Conservation (phyloP, 2,888 invertebrate species). For the Quadroppia sp. region DNA sequence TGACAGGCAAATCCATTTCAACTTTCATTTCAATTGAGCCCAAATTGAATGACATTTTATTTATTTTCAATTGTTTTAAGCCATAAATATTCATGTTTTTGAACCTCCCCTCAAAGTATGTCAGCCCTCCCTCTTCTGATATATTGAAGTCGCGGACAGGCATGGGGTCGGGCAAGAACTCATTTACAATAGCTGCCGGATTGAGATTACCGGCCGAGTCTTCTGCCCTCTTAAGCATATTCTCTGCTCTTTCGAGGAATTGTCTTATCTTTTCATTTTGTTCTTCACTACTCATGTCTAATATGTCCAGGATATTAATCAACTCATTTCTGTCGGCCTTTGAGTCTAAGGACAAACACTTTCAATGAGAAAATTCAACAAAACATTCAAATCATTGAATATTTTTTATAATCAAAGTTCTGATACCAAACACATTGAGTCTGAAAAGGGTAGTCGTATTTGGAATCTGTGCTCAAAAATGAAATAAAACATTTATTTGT, state of each 20-base stretch:
- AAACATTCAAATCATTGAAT: not conserved
- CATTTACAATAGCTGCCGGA: slow-evolving; percentile 43
- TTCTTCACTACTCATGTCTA: not conserved
- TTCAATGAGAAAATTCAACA: no score
- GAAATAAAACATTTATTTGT: not conserved
- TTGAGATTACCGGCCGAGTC: slow-evolving; percentile 42
- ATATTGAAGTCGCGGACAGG: slow-evolving; percentile 66
- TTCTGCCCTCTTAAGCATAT: slow-evolving; percentile 35
- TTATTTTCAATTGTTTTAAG: slow-evolving; percentile 70
- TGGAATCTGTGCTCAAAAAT: not conserved
- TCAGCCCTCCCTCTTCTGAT: slow-evolving; percentile 58
- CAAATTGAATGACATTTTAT: slow-evolving; percentile 66
- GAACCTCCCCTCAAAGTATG: slow-evolving; percentile 66
- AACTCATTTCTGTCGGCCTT: not conserved
- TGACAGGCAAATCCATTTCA: slow-evolving; percentile 43
- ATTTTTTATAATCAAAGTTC: not conserved
- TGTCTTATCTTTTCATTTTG: slow-evolving; percentile 29
- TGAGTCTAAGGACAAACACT: not conserved
- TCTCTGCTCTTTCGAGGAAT: slow-evolving; percentile 40
- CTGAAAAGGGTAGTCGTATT: not conserved
- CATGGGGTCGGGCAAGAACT: slow-evolving; percentile 70
- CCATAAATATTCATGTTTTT: slow-evolving; percentile 68
- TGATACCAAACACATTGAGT: not conserved
- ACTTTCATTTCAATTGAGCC: slow-evolving; percentile 65
- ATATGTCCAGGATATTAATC: not conserved